These are phyloP conservation scores for Terrapene triunguis DNA, from an alignment of 2,113 vertebrate genomes.

Conservation along the genomic window DNA sequence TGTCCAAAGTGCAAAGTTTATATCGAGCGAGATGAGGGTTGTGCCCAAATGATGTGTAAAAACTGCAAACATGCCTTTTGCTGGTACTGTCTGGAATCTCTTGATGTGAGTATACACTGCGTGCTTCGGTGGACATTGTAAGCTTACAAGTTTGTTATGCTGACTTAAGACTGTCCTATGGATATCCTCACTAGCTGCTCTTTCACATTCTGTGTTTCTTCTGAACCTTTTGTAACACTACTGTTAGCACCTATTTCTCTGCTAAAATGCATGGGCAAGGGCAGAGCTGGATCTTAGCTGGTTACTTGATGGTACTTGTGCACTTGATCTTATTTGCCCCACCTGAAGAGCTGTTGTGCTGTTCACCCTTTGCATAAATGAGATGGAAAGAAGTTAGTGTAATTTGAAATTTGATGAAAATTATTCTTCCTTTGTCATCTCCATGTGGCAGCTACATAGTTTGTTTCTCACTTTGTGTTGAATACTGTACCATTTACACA, in stretches of 20 bases:
- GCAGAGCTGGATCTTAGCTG: not conserved
- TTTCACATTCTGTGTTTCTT: not conserved
- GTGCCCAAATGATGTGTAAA: constrained; percentile 99
- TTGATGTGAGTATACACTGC: constrained; percentile 90
- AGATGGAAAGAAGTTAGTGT: not conserved
- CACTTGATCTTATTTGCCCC: not conserved
- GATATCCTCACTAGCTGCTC: not conserved
- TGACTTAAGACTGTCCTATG: not conserved
- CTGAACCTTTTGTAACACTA: not conserved
- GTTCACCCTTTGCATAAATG: not conserved
- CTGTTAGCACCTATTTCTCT: not conserved
- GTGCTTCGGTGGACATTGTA: not conserved
- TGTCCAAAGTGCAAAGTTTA: constrained; percentile 99
- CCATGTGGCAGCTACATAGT: not conserved
- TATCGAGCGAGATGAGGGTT: constrained; percentile 97
- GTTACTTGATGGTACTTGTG: not conserved
- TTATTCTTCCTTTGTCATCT: not conserved
- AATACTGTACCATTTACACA: not conserved
- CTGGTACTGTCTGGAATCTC: constrained; percentile 98
- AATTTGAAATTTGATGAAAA: not conserved
- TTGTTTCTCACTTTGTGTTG: not conserved
- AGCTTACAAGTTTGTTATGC: not conserved
- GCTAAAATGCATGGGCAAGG: accelerated
- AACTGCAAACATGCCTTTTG: constrained; percentile 99
- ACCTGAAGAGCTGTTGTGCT: not conserved